Base-by-base conservation (phyloP, 2,797 vertebrate genomes). In the Xyrichtys novacula region DNA sequence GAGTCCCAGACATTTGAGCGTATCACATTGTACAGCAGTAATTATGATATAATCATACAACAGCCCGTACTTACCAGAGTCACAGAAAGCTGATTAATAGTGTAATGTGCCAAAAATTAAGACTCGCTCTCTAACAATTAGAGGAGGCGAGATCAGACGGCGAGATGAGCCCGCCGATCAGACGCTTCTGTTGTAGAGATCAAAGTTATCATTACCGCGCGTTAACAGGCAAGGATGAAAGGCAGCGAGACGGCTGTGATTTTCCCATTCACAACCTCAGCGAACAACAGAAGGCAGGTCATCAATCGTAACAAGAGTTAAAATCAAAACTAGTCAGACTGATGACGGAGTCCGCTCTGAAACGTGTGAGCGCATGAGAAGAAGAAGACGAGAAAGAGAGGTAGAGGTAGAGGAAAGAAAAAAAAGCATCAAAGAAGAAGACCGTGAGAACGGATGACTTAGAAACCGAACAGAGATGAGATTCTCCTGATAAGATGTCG, bases 141-240 rank as follows among this genome's bases (percentile, higher is more conserved):
- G 54, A 59, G 55, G 50, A 64, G 49, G 57, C 25, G 59, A 63
- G n/a, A n/a, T n/a, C n/a, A 74, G 29, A 68, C 1, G 44, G 17
- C 15, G 32, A 59, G 50, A 70, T 63, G 64, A 86, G 62, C 56
- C 69, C 46, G 65, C 11, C 23, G 46, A 63, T 78, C 55, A 57
- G 29, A 69, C 67, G 72, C 62, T 42, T 43, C 50, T 58, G 54
- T 64, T 65, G 62, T 43, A 22, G 5, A 25, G 71, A 88, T 87
- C 57, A 88, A 81, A 86, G 58, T 31, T 63, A 48, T 80, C 64
- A 78, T 87, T 83, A 71, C 36, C 65, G 46, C 54, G 60, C 53
- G 71, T 78, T 79, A 83, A 77, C 64, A 76, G 56, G 65, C 64
- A 68, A n/a, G 69, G 49, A 84, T 83, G 78, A 88, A 83, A 85